These are phyloP conservation scores for Acanthornis magna DNA, from an alignment of 2,797 vertebrate species.

Conservation along the genomic window DNA sequence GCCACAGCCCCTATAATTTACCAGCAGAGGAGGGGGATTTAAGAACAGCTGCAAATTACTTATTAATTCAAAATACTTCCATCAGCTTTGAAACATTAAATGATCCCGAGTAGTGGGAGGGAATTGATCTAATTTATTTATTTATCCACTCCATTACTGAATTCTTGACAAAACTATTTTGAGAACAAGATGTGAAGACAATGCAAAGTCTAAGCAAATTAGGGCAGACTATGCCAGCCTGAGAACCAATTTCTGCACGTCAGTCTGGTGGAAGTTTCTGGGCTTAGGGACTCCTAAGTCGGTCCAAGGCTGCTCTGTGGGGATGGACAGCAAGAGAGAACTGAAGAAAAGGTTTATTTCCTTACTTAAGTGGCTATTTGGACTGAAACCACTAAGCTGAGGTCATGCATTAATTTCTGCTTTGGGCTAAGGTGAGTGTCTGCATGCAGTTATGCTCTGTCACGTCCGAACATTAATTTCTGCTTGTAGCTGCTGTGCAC, in stretches of 20 bases:
- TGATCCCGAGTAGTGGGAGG: background rate
- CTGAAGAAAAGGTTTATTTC: background rate
- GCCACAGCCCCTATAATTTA: background rate
- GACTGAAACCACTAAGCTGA: background rate
- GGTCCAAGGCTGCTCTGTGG: fast-evolving
- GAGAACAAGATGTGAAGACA: background rate
- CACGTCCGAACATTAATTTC: background rate
- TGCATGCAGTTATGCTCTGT: background rate
- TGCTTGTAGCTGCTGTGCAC: background rate
- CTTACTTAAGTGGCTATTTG: background rate
- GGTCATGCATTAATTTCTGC: background rate
- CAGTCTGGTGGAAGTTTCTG: background rate
- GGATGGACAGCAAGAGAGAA: background rate
- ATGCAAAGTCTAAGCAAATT: background rate
- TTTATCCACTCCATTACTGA: background rate
- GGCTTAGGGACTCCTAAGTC: background rate
- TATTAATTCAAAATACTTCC: background rate
- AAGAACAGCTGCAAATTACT: background rate
- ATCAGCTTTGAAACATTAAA: background rate
- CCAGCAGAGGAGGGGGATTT: background rate
- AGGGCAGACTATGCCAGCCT: background rate
- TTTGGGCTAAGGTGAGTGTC: background rate
- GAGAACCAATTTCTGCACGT: background rate
- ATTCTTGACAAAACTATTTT: background rate
- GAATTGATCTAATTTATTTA: background rate